Percentiles rank a stretch among this genome's conserved stretches.
Evolutionary conservation across 2,888 invertebrate species (phyloP).

Genomic region (Limnephilus lunatus): DNA sequence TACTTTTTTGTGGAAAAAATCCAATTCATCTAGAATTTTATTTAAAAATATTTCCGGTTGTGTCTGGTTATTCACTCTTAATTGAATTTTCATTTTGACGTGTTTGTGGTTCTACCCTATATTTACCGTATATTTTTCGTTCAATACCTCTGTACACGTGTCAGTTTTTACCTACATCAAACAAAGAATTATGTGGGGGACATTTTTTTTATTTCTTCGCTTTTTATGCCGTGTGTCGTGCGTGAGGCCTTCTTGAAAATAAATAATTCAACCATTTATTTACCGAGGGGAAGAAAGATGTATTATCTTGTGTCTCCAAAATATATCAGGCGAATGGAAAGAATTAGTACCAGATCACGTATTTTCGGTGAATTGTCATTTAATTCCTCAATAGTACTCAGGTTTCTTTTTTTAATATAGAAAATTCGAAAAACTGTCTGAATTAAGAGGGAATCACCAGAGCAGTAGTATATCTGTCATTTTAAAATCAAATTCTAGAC

Average conservation of each 20-base stretch:
- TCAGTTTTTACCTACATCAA: not conserved
- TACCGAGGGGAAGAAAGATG: not conserved
- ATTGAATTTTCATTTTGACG: not conserved
- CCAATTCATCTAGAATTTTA: too few species aligned
- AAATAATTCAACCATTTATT: not conserved
- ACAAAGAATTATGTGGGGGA: not conserved
- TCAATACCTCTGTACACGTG: not conserved
- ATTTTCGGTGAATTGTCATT: not conserved
- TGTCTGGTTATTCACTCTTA: too few species aligned
- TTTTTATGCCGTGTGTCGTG: not conserved
- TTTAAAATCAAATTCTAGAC: too few species aligned
- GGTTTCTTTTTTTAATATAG: not conserved
- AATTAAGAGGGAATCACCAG: not conserved
- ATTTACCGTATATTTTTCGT: not conserved
- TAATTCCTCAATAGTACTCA: not conserved
- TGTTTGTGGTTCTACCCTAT: not conserved
- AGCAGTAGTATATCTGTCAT: too few species aligned
- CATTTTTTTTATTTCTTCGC: not conserved
- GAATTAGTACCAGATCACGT: not conserved
- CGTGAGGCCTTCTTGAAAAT: not conserved
- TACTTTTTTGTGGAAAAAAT: too few species aligned
- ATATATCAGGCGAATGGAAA: not conserved
- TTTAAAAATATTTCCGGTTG: too few species aligned
- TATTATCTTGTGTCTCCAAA: not conserved
- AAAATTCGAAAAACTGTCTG: not conserved